A percentile compares a stretch with the other conserved stretches of the same genome.
Evolutionary conservation across 2,888 invertebrate species (phyloP).

Genomic region (Cantharis nigra): DNA sequence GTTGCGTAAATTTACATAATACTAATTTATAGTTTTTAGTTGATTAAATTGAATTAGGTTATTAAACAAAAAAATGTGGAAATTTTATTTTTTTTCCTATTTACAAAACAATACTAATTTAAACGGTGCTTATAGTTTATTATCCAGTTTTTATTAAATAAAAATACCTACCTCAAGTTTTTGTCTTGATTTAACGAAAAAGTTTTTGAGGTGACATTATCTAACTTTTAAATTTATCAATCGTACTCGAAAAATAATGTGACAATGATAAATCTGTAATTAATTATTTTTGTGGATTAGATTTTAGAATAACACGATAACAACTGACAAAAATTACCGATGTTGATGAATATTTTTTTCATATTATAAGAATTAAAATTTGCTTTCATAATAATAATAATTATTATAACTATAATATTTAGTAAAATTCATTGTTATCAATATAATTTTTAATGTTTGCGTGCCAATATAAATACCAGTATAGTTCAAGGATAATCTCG

Average conservation of each 20-base stretch:
- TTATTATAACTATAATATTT: background rate
- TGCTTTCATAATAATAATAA: background rate
- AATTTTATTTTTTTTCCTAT: background rate
- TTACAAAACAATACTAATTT: background rate
- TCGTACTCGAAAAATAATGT: background rate
- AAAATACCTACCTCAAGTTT: background rate
- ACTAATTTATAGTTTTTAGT: background rate
- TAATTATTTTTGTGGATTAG: background rate
- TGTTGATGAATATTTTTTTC: background rate
- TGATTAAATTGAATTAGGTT: background rate
- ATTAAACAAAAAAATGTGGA: too few species aligned
- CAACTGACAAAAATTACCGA: background rate
- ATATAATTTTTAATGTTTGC: background rate
- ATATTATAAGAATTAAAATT: background rate
- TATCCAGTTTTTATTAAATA: background rate
- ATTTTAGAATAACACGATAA: background rate
- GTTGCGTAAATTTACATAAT: background rate
- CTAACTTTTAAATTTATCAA: background rate
- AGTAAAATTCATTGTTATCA: background rate
- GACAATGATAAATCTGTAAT: background rate
- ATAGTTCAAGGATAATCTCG: conserved; percentile 1
- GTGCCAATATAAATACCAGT: background rate
- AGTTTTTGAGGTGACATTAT: background rate
- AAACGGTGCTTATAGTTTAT: too few species aligned
- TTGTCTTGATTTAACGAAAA: background rate